phyloP scores from a whole-genome alignment of 1,140 invertebrate species.

The Atopsyche davidsoni region DNA sequence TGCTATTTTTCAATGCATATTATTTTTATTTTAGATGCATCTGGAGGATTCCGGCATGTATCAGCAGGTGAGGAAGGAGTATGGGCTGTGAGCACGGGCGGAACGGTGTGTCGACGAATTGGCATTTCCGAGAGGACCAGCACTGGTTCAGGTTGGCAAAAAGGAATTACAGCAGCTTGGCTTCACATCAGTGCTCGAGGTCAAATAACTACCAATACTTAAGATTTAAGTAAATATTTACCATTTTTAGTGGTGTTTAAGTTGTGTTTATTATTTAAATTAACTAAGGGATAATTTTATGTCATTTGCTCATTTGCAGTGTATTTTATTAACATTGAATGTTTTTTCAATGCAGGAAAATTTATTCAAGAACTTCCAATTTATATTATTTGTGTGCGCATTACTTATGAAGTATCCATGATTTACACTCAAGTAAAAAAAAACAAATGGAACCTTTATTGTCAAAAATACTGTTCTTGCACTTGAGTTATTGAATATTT shows the following conservation, averaged over 20 bases:
- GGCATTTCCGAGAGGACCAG: conserved; percentile 65
- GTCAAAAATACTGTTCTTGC: no score
- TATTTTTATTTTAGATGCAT: conserved; percentile 41
- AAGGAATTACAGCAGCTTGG: conserved; percentile 61
- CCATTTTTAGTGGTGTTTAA: no score
- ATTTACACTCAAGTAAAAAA: no score
- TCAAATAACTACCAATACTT: conserved; percentile 30
- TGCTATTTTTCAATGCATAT: no score
- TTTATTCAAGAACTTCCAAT: no score
- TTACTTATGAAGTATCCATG: no score
- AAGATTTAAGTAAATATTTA: no score
- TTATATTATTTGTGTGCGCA: no score
- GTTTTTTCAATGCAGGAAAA: no score
- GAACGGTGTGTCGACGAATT: conserved; percentile 64
- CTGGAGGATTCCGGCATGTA: conserved; percentile 67
- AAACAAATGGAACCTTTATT: no score
- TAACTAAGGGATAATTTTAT: not conserved
- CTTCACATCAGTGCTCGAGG: conserved; percentile 36
- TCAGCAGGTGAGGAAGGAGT: conserved; percentile 65
- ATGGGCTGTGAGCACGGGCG: conserved; percentile 67
- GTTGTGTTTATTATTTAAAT: conserved; percentile 32
- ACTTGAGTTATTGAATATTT: no score
- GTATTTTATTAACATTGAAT: not conserved
- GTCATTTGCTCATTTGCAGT: not conserved
- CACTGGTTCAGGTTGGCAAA: conserved; percentile 69